phyloP scores from a whole-genome alignment of 1,140 invertebrate species.

The Marisa cornuarietis region DNA sequence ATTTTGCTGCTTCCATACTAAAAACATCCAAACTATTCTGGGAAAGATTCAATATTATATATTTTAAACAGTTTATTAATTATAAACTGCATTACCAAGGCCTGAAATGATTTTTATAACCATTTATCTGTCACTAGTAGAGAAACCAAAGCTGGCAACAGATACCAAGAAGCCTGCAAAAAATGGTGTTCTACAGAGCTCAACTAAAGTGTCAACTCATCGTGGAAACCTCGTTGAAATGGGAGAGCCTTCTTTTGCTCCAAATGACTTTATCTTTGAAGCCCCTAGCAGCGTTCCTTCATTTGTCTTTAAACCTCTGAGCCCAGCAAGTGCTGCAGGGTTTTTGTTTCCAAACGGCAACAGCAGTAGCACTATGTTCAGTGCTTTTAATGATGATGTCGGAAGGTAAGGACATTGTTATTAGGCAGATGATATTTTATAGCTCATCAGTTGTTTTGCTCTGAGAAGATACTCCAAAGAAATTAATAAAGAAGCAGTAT shows the following conservation, averaged over 20 bases:
- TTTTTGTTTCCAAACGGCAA: slow-evolving; percentile 34
- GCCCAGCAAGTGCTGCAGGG: slow-evolving; percentile 34
- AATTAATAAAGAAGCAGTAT: too few species aligned
- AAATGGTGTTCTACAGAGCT: background rate
- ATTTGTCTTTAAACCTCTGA: slow-evolving; percentile 41
- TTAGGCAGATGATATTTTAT: too few species aligned
- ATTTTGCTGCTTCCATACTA: too few species aligned
- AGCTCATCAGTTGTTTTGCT: too few species aligned
- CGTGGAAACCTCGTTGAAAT: slow-evolving; percentile 13
- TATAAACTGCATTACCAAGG: too few species aligned
- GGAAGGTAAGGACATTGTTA: slow-evolving; percentile 9
- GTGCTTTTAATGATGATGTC: slow-evolving; percentile 9
- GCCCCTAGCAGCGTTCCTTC: slow-evolving; percentile 39
- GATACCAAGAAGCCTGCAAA: background rate
- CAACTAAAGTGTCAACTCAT: slow-evolving; percentile 31
- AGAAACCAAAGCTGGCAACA: background rate
- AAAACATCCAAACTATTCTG: too few species aligned
- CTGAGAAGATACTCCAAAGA: too few species aligned
- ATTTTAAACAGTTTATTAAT: too few species aligned
- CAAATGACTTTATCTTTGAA: slow-evolving; percentile 42
- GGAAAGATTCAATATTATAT: too few species aligned
- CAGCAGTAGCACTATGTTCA: slow-evolving; percentile 12
- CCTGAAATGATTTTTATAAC: background rate
- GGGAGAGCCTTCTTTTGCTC: slow-evolving; percentile 38
- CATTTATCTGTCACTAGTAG: background rate